Conservation (phyloP, 2,113 vertebrate species). For the Aegotheles bennettii region DNA sequence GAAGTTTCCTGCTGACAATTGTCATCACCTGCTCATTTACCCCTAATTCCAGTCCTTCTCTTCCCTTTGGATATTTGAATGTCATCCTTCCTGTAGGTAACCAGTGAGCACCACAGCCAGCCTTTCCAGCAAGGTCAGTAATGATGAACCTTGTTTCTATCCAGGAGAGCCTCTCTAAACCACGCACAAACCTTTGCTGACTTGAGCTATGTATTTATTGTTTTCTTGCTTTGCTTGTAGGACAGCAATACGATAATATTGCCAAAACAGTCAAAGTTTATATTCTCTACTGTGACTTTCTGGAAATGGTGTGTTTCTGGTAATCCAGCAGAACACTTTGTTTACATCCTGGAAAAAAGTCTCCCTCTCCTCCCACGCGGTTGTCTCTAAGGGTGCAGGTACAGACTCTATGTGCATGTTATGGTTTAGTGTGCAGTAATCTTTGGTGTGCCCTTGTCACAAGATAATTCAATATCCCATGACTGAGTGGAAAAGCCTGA, state of each 20-base stretch:
- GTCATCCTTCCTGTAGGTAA: background rate
- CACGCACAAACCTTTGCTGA: background rate
- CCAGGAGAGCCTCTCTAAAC: background rate
- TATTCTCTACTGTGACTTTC: background rate
- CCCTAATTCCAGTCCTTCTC: background rate
- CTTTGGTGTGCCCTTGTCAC: background rate
- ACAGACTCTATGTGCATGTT: background rate
- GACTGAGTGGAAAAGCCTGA: background rate
- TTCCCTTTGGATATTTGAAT: accelerated
- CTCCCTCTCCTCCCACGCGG: background rate
- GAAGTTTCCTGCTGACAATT: background rate
- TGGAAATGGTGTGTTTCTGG: background rate
- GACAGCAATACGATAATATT: background rate
- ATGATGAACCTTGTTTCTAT: background rate
- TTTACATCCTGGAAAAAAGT: background rate
- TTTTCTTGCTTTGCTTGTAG: background rate
- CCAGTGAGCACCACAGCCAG: background rate
- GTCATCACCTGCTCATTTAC: background rate
- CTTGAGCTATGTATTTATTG: background rate
- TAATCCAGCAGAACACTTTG: background rate
- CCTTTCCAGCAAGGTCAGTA: background rate
- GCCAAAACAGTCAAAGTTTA: background rate
- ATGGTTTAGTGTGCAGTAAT: background rate
- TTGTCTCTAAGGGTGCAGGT: background rate
- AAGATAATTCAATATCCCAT: background rate